Base-by-base conservation (phyloP, 2,797 vertebrate species). In the Otus scops region DNA sequence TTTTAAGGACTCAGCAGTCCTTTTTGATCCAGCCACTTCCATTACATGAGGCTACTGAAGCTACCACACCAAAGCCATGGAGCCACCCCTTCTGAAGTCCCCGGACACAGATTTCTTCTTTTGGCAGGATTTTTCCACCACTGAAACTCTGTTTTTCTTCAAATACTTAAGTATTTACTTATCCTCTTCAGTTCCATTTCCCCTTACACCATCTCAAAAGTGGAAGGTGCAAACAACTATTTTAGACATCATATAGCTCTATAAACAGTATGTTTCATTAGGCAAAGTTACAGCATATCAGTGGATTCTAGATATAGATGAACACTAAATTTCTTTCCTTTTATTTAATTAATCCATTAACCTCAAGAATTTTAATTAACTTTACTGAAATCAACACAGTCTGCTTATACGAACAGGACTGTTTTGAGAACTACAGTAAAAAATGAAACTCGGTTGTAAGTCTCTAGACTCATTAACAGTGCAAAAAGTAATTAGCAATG, bases 291-390 rank as follows among this genome's bases (percentile, higher is more conserved):
- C 4, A 64, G 57, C 64, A 24, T 75, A 95, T 93, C 53, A 94
- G 73, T 87, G 73, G 79, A 96, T 82, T 80, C 61, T 60, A 94
- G 53, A 67, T 65, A 94, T 78, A 82, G 93, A 86, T 23, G n/a
- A 94, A 93, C 67, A 92, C n/a, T 54, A 94, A 17, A 64, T 75
- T 92, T 92, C 96, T 89, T 93, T 83, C 93, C 61, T 73, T 94
- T 95, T 88, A 88, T 87, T 97, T 95, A 96, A 97, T 97, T 97
- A 97, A 97, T 95, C 89, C 77, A 98, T 97, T 98, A 98, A 97
- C 95, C 89, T 97, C 79, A 94, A 96, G 51, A 97, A 97, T 97
- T 94, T 95, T 97, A 98, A 98, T 98, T 97, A 97, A 96, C 93
- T 95, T 92, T 70, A 92, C 75, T 71, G 57, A 94, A 97, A 91